These are phyloP conservation scores for Nematopogon swammerdamellus DNA, from an alignment of 2,888 invertebrate species.

Conservation along the genomic window DNA sequence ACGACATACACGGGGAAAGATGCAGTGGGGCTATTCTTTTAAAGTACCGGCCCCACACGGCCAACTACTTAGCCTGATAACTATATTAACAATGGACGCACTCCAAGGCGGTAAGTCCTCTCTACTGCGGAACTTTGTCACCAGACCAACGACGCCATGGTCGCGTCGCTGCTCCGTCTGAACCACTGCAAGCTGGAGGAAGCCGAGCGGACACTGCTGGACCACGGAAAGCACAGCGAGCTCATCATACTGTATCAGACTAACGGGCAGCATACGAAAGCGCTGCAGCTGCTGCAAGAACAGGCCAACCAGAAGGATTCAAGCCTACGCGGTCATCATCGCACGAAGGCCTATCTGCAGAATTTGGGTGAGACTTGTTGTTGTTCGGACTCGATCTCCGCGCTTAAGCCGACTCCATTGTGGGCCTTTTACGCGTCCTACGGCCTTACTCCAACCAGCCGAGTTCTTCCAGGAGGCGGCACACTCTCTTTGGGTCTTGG, in stretches of 20 bases:
- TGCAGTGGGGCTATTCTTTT: no score
- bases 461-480: no score
- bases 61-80: no score
- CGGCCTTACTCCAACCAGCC: no score
- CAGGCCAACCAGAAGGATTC: slow-evolving; percentile 75
- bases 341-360: slow-evolving; percentile 89
- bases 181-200: slow-evolving; percentile 94
- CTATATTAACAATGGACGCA: no score
- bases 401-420: neutral
- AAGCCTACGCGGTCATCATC: slow-evolving; percentile 72
- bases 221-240: slow-evolving; percentile 87
- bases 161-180: slow-evolving; percentile 85
- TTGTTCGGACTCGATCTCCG: no score
- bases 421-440: no score
- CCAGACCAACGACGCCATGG: slow-evolving; percentile 92
- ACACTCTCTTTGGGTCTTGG: no score
- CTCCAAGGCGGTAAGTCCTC: no score
- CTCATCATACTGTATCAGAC: slow-evolving; percentile 94
- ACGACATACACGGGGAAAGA: no score
- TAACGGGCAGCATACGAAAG: slow-evolving; percentile 89
- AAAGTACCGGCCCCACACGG: no score
- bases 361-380: slow-evolving; percentile 66
- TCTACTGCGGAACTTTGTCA: no score
- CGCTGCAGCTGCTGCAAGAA: slow-evolving; percentile 80
- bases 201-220: slow-evolving; percentile 84